Conservation (phyloP, 2,113 vertebrate species). For the Callionymus lyra region DNA sequence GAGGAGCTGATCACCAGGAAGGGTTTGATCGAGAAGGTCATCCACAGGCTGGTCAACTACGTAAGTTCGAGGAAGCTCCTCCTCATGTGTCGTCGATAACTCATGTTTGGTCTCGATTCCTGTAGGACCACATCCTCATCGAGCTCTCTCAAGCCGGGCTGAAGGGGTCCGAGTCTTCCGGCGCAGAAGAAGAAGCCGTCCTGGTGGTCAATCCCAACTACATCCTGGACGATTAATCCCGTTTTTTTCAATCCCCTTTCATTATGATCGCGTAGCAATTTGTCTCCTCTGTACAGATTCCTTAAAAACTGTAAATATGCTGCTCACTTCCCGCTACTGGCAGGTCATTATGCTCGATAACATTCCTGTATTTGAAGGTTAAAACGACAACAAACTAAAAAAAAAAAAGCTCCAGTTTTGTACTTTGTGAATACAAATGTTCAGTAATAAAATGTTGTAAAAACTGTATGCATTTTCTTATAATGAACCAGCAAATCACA, state of each 20-base stretch:
- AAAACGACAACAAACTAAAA: too few species aligned
- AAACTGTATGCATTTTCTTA: constrained; percentile 1
- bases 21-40: constrained; percentile 88
- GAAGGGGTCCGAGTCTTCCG: constrained; percentile 68
- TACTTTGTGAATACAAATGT: not conserved
- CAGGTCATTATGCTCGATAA: too few species aligned
- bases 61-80: constrained; percentile 60
- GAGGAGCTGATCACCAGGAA: constrained; percentile 89
- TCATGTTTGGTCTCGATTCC: not conserved
- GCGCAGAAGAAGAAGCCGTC: constrained; percentile 69
- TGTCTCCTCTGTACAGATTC: too few species aligned
- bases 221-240: constrained; percentile 78
- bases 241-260: not conserved
- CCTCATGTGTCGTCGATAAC: not conserved
- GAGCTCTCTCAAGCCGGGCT: constrained; percentile 82
- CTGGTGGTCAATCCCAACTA: constrained; percentile 98
- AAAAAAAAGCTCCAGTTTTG: too few species aligned
- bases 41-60: constrained; percentile 88
- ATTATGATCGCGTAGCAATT: too few species aligned
- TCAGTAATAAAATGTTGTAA: constrained; percentile 1
- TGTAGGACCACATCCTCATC: constrained; percentile 92
- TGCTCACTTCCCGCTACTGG: too few species aligned
- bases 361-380: too few species aligned
- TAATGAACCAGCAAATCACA: too few species aligned
- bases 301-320: too few species aligned